Percentiles rank a stretch among this genome's conserved stretches.
These are phyloP conservation scores for Calidris pygmaea DNA, from an alignment of 2,113 vertebrate species.

Conservation along the genomic window DNA sequence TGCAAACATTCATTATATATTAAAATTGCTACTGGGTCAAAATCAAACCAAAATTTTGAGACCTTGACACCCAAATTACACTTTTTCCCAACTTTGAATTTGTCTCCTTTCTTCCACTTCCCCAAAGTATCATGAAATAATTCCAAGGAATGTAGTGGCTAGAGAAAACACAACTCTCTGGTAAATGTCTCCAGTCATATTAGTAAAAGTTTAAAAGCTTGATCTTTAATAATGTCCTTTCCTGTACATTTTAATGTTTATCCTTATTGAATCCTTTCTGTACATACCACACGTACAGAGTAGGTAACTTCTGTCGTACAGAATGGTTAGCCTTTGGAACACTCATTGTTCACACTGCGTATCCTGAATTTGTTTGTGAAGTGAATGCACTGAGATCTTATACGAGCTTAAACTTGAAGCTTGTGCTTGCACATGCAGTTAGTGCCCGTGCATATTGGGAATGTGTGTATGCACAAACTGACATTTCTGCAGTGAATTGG, in stretches of 20 bases:
- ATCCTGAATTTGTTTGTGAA: background rate
- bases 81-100: background rate
- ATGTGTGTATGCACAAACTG: background rate
- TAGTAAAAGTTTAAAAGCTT: background rate
- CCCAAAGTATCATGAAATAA: background rate
- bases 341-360: background rate
- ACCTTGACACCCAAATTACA: background rate
- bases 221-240: background rate
- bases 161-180: background rate
- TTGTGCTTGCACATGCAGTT: background rate
- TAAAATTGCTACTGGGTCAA: background rate
- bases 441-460: background rate
- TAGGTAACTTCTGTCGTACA: background rate
- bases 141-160: background rate
- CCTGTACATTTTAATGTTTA: background rate
- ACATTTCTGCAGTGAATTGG: background rate
- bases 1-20: background rate
- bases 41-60: slow-evolving; percentile 33
- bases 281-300: background rate
- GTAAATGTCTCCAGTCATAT: background rate
- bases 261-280: background rate
- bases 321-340: background rate
- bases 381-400: background rate
- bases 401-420: background rate
- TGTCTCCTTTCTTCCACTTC: background rate